Percentiles rank a stretch among this genome's conserved stretches.
Evolutionary conservation across 2,797 vertebrate genomes (phyloP).

Genomic region (Muscicapa striata): DNA sequence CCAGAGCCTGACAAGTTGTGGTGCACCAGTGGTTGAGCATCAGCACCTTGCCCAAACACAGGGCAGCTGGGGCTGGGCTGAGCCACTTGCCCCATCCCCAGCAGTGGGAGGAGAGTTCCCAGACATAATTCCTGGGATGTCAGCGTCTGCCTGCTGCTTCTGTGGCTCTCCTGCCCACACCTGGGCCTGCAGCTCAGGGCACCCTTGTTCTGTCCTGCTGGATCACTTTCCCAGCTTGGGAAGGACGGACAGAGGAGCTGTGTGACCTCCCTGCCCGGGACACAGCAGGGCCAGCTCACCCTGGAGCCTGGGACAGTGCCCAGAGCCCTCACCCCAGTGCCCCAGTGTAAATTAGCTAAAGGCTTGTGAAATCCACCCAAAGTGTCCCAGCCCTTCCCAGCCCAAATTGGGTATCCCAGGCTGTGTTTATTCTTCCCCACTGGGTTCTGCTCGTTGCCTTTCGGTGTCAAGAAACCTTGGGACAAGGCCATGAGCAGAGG

Average conservation of each 20-base stretch:
- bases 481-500: neutral
- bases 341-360: neutral
- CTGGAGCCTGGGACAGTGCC: slow-evolving; percentile 26
- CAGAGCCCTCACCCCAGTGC: slow-evolving; percentile 3
- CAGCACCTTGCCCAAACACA: neutral
- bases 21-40: neutral
- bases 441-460: neutral
- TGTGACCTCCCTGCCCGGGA: neutral
- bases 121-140: neutral
- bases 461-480: slow-evolving; percentile 16
- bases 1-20: neutral
- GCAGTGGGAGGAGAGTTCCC: neutral
- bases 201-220: neutral
- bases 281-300: neutral
- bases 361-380: slow-evolving; percentile 33
- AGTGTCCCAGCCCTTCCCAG: neutral
- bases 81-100: neutral
- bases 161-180: neutral
- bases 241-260: neutral
- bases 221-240: neutral
- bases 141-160: rapidly evolving
- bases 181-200: neutral
- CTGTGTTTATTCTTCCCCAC: slow-evolving; percentile 1
- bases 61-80: neutral
- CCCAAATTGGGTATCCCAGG: neutral